Conservation (phyloP, 2,888 invertebrate species). For the Abrostola tripartita region DNA sequence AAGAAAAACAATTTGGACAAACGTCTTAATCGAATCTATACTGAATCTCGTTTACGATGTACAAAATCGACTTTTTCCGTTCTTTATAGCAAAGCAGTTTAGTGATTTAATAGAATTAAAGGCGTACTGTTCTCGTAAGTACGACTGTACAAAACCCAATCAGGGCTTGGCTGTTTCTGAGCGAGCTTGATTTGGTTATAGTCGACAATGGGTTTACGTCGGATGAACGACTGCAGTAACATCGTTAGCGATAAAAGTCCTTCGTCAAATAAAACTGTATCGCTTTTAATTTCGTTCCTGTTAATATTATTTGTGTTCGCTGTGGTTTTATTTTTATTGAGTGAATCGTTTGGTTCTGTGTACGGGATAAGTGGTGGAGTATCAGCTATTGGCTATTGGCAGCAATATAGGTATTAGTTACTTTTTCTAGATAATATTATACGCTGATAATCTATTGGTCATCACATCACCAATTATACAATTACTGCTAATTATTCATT, state of each 20-base stretch:
- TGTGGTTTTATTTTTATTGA: slow-evolving; percentile 11
- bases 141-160: slow-evolving; percentile 62
- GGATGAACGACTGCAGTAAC: slow-evolving; percentile 67
- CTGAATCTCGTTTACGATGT: slow-evolving; percentile 54
- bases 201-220: slow-evolving; percentile 68
- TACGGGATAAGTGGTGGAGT: neutral
- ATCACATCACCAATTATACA: too few relatives aligned
- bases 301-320: slow-evolving; percentile 33
- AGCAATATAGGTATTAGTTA: neutral
- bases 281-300: slow-evolving; percentile 49
- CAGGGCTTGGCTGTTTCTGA: slow-evolving; percentile 55
- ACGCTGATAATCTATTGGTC: neutral
- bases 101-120: slow-evolving; percentile 60
- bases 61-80: slow-evolving; percentile 53
- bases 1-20: slow-evolving; percentile 52
- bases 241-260: slow-evolving; percentile 69
- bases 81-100: slow-evolving; percentile 51
- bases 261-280: slow-evolving; percentile 68
- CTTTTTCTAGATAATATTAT: neutral
- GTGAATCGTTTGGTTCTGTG: slow-evolving; percentile 2
- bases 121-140: slow-evolving; percentile 52
- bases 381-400: neutral
- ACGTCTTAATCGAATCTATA: slow-evolving; percentile 57
- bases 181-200: slow-evolving; percentile 63
- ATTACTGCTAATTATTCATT: too few relatives aligned